These are phyloP conservation scores for Limosa lapponica DNA, from an alignment of 2,797 vertebrate species.

Conservation along the genomic window DNA sequence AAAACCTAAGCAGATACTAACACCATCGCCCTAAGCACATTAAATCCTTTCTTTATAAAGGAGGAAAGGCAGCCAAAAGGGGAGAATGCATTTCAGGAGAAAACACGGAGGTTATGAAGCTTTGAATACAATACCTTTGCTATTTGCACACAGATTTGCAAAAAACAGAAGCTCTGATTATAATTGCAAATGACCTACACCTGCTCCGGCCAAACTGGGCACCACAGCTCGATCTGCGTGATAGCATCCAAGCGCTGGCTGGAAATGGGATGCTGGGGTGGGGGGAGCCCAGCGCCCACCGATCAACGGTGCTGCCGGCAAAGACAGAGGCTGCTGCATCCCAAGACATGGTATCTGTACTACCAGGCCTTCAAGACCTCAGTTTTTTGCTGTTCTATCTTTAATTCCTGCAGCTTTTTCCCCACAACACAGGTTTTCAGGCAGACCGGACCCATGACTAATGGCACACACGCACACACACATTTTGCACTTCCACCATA, in stretches of 20 bases:
- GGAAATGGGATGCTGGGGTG: not conserved
- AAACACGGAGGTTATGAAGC: not conserved
- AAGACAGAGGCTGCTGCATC: not conserved
- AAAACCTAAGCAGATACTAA: not conserved
- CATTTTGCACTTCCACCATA: not conserved
- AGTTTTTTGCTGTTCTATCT: not conserved
- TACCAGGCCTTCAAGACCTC: not conserved
- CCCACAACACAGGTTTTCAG: not conserved
- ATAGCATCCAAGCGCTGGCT: not conserved
- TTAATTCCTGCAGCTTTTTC: not conserved
- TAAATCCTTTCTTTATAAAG: not conserved
- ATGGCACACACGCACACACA: too few species aligned
- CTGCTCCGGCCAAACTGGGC: not conserved
- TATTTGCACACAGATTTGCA: not conserved
- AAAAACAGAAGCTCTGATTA: not conserved
- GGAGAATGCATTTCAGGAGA: not conserved
- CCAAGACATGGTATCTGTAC: not conserved
- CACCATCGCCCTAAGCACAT: not conserved
- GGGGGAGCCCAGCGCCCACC: not conserved
- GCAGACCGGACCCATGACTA: not conserved
- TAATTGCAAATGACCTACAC: not conserved
- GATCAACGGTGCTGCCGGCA: not conserved
- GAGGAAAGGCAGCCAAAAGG: not conserved
- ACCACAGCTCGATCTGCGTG: not conserved
- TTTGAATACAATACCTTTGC: not conserved